These are phyloP conservation scores for Orchesella cincta DNA, from an alignment of 1,140 invertebrate species.

Conservation along the genomic window DNA sequence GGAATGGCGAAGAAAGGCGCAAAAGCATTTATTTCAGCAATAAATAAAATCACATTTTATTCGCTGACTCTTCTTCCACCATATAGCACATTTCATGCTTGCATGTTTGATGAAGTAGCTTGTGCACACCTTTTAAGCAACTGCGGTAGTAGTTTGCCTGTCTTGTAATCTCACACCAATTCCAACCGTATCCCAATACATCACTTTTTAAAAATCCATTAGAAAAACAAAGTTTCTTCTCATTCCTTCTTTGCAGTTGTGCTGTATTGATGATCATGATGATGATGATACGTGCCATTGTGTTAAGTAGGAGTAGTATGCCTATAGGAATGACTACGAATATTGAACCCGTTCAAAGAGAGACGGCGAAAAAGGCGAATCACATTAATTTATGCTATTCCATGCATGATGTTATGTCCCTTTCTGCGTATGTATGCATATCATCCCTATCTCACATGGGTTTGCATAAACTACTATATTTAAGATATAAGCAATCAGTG, in stretches of 20 bases:
- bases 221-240: not conserved
- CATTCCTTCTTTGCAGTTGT: too few relatives aligned
- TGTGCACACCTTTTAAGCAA: not conserved
- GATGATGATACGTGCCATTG: too few relatives aligned
- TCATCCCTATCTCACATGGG: not conserved
- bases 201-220: constrained; percentile 5
- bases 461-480: not conserved
- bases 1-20: too few relatives aligned
- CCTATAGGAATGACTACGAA: too few relatives aligned
- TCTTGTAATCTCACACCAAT: too few relatives aligned
- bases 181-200: not conserved
- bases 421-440: not conserved
- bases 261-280: too few relatives aligned
- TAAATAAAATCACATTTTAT: not conserved
- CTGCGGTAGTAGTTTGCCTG: too few relatives aligned
- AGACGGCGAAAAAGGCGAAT: not conserved
- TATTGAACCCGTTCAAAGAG: constrained; percentile 4
- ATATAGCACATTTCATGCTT: too few relatives aligned
- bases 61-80: not conserved
- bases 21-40: not conserved
- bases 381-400: constrained; percentile 26
- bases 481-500: not conserved
- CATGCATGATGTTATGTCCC: not conserved
- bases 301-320: too few relatives aligned
- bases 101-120: not conserved